Evolutionary conservation across 2,113 vertebrate species (phyloP), one percentile per base, ranked within the genome.

Genomic region (Calidris pygmaea): DNA sequence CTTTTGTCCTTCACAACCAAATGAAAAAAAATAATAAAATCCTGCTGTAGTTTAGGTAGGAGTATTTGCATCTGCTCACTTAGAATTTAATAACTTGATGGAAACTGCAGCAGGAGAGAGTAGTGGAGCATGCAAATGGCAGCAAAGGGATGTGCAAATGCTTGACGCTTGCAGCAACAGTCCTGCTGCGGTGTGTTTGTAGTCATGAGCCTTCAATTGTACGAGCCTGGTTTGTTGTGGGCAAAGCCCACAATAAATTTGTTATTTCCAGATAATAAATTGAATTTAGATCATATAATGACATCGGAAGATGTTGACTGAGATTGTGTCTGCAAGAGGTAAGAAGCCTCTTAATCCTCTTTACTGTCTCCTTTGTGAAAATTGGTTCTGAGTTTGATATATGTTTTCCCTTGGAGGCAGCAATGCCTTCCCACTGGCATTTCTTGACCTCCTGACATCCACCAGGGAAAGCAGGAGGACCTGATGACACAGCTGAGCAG

Each of bases 321-420:
- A 87, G 84, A 78, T 71, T 89, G 14, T 90, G 60, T 84, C 84
- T 89, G 47, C 23, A 89, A 82, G 52, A 92, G 35, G 60, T 75
- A 78, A 53, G 77, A 89, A 87, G 60, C 60, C 34, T 82, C 71
- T 93, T 94, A 89, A 91, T 94, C 87, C 52, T 95, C n/a, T 56
- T 92, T 47, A 24, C 45, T 41, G 53, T 52, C 45, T 91, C 47
- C 35, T 86, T 80, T 74, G 47, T 92, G 80, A 67, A 86, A 79
- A 77, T 47, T 35, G 47, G 52, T 88, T 56, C 17, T 48, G 66
- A 91, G 74, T 77, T 77, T 89, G 70, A 63, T 87, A 10, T 3
- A 26, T 75, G 34, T 70, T 94, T 93, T 95, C 32, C 65, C 43
- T 73, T 72, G 70, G 62, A 92, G 56, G 52, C 80, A 78, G 62